These are phyloP conservation scores for Oncorhynchus masou DNA, from an alignment of 2,113 vertebrate species.

Conservation along the genomic window DNA sequence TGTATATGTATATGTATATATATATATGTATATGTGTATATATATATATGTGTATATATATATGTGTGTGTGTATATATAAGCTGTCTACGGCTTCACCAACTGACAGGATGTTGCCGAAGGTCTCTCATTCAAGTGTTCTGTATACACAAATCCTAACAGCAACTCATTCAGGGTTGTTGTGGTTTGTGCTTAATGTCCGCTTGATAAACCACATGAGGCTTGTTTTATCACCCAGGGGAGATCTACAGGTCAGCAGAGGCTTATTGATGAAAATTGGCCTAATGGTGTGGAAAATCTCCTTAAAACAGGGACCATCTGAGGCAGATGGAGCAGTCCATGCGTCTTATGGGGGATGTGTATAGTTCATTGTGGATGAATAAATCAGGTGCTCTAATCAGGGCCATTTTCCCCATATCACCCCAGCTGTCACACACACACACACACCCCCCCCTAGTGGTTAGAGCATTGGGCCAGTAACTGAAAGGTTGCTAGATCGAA, in stretches of 20 bases:
- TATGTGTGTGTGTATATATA: background rate
- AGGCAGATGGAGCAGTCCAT: background rate
- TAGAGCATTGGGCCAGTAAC: too few species aligned
- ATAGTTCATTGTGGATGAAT: slow-evolving; percentile 54
- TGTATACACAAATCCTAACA: slow-evolving; percentile 7
- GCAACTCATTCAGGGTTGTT: slow-evolving; percentile 43
- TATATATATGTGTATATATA: too few species aligned
- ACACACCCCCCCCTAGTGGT: background rate
- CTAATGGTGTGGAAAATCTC: slow-evolving; percentile 71
- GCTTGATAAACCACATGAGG: slow-evolving; percentile 54
- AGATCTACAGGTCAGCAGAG: slow-evolving; percentile 64
- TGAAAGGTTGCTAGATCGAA: too few species aligned
- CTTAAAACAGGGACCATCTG: slow-evolving; percentile 65
- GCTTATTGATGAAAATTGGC: slow-evolving; percentile 41
- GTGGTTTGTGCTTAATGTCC: slow-evolving; percentile 42
- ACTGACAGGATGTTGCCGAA: background rate
- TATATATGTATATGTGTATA: too few species aligned
- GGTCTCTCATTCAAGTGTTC: too few species aligned
- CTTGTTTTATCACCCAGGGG: slow-evolving; percentile 49
- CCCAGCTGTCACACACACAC: slow-evolving; percentile 38
- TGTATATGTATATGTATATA: too few species aligned
- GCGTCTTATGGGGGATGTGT: slow-evolving; percentile 61
- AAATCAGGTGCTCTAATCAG: slow-evolving; percentile 74
- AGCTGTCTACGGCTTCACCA: background rate
- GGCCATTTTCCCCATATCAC: slow-evolving; percentile 59